Conservation (phyloP, 2,797 vertebrate species). For the Choloepus didactylus region DNA sequence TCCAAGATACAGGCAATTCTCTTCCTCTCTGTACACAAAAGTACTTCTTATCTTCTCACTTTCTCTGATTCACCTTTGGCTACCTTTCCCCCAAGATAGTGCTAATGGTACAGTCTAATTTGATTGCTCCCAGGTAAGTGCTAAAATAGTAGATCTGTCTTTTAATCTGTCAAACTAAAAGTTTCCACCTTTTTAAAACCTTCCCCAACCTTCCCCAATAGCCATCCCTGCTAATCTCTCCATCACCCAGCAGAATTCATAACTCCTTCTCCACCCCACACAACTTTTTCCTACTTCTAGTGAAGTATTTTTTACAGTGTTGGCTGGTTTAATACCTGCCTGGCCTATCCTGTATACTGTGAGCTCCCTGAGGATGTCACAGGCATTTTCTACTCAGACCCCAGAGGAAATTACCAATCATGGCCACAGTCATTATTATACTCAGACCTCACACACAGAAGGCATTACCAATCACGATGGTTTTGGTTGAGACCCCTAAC, state of each 20-base stretch:
- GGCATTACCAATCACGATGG: neutral
- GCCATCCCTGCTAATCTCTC: neutral
- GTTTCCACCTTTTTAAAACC: neutral
- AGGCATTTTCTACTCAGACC: neutral
- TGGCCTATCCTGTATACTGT: fast-evolving
- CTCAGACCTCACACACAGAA: neutral
- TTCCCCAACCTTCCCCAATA: too few species aligned
- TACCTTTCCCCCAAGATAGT: neutral
- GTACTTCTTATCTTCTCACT: neutral
- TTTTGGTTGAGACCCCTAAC: neutral
- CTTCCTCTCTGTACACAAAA: neutral
- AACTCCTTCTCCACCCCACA: neutral
- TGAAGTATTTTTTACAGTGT: neutral
- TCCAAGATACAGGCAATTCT: neutral
- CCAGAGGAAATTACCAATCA: neutral
- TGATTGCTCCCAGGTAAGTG: neutral
- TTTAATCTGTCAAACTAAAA: neutral
- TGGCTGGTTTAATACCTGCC: neutral
- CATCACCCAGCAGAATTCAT: neutral
- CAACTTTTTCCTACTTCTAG: neutral
- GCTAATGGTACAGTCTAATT: neutral
- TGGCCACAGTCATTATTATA: too few species aligned
- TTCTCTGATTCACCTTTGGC: neutral
- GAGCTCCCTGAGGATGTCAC: neutral
- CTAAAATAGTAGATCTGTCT: neutral